Evolutionary conservation across 1,140 invertebrate genomes (phyloP).

Genomic region (Cydia fagiglandana): DNA sequence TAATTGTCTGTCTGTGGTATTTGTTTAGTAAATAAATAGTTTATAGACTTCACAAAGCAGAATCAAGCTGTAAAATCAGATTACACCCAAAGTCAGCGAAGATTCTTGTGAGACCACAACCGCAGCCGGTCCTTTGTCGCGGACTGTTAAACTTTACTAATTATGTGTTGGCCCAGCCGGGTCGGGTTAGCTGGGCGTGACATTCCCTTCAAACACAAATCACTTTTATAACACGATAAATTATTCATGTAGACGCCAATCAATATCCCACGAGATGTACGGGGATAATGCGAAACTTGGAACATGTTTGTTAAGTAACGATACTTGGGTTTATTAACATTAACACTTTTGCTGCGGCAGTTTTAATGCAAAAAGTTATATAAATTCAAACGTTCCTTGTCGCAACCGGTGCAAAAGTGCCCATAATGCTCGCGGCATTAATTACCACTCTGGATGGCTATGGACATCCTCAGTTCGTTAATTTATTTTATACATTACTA

Average conservation of each 20-base stretch:
- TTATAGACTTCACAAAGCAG: not conserved
- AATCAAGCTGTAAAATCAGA: constrained; percentile 10
- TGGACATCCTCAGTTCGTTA: too few relatives aligned
- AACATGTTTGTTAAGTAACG: not conserved
- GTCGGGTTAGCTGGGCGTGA: not conserved
- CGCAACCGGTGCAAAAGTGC: too few relatives aligned
- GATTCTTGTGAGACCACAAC: not conserved
- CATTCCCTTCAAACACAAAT: constrained; percentile 13
- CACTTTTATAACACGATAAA: not conserved
- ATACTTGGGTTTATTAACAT: too few relatives aligned
- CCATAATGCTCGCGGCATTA: too few relatives aligned
- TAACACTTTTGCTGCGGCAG: too few relatives aligned
- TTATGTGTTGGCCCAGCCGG: not conserved
- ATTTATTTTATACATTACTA: too few relatives aligned
- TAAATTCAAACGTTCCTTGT: too few relatives aligned
- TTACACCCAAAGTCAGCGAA: not conserved
- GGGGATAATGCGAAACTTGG: not conserved
- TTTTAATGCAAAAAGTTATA: not conserved
- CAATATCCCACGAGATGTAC: not conserved
- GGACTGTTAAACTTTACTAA: constrained; percentile 11
- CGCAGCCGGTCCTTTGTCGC: not conserved
- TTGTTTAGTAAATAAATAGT: not conserved
- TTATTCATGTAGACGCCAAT: constrained; percentile 22
- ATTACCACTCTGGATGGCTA: too few relatives aligned
- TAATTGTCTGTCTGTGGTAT: too few relatives aligned